Evolutionary conservation across 2,888 invertebrate species (phyloP), one percentile per base, ranked within the genome.

Genomic region (Drosophila helvetica): DNA sequence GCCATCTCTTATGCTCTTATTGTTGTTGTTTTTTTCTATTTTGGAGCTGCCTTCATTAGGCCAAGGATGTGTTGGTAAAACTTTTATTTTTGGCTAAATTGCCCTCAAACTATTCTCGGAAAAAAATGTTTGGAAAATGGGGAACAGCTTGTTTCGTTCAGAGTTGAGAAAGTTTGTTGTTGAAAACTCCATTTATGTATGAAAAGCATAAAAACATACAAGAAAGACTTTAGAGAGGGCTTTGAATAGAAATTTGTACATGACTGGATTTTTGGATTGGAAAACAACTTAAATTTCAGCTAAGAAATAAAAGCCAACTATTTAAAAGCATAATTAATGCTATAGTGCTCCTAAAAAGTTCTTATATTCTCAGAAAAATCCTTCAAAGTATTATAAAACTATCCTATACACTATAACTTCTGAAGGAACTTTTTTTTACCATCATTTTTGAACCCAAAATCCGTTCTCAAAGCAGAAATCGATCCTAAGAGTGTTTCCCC

Each of bases 1-100:
- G 3, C 17, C 38, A n/a, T 10, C 42, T 25, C 18, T 30, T 25
- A 18, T 9, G 30, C 27, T 6, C 7, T 25, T 8, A 7, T 27
- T 22, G 3, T 15, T 25, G 9, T 3, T 10, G 33, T 48, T 30
- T 50, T 27, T 25, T n/a, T 38, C 54, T 42, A 0, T 42, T 50
- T 57, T 43, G 66, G 33, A 48, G 68, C 19, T 56, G 22, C 57
- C 30, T 66, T 66, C 66, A 66, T 66, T 66, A 66, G 48, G 58
- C 69, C 48, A 66, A 66, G 56, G 68, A 57, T 50, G 48, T 25
- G 27, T 27, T 27, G 19, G 42, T 45, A 19, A n/a, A 65, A 68
- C 42, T 66, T 42, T 68, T 47, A 38, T n/a, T 42, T 42, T 18
- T 18, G 46, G n/a, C 17, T 7, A 53, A 65, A 59, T 55, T 70